phyloP scores from a whole-genome alignment of 2,797 vertebrate genomes.

The Gambusia yucatana region DNA sequence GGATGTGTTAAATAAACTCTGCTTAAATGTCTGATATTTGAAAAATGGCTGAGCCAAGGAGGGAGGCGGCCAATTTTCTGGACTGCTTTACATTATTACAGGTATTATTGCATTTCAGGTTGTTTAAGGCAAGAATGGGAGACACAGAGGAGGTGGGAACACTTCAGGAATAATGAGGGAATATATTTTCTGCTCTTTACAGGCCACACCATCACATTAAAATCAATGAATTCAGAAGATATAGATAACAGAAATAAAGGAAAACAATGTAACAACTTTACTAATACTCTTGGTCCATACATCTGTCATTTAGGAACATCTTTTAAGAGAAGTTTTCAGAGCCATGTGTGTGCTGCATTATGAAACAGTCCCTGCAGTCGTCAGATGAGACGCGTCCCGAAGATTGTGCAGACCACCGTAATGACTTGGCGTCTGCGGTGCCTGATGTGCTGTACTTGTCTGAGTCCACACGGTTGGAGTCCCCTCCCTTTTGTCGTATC shows the following conservation, averaged over 20 bases:
- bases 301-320: slow-evolving; percentile 61
- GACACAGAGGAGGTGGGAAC: slow-evolving; percentile 66
- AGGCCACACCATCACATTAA: slow-evolving; percentile 62
- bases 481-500: slow-evolving; percentile 50
- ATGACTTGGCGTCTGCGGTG: slow-evolving; percentile 64
- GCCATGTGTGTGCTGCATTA: slow-evolving; percentile 61
- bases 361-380: slow-evolving; percentile 78
- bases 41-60: slow-evolving; percentile 54
- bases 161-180: slow-evolving; percentile 70
- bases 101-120: slow-evolving; percentile 82
- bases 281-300: slow-evolving; percentile 76
- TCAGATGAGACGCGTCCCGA: slow-evolving; percentile 64
- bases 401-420: slow-evolving; percentile 62
- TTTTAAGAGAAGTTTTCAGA: slow-evolving; percentile 60
- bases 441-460: slow-evolving; percentile 63
- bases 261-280: slow-evolving; percentile 68
- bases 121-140: slow-evolving; percentile 78
- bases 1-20: slow-evolving; percentile 75
- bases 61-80: slow-evolving; percentile 57
- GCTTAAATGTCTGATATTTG: slow-evolving; percentile 46
- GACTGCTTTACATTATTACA: slow-evolving; percentile 61
- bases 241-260: slow-evolving; percentile 49
- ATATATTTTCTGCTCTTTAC: slow-evolving; percentile 66
- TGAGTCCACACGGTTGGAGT: slow-evolving; percentile 57
- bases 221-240: slow-evolving; percentile 51